phyloP scores from a whole-genome alignment of 2,888 invertebrate genomes.

The Cheilosia variabilis region DNA sequence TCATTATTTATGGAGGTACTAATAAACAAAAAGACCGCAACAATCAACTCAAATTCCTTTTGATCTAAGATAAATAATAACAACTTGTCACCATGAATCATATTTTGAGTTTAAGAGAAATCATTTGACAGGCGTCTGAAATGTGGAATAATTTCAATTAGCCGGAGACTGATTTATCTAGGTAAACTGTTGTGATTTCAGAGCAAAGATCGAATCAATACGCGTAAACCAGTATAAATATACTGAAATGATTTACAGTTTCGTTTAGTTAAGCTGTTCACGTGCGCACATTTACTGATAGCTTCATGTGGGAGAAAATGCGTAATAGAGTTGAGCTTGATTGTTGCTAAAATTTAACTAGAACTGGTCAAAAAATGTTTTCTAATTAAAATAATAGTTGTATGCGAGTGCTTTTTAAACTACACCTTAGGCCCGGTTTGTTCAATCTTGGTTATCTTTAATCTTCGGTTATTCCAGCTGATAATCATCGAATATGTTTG shows the following conservation, averaged over 20 bases:
- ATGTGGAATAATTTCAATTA: conserved; percentile 54
- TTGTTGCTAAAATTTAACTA: no score
- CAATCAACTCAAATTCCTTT: conserved; percentile 4
- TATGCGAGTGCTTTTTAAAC: no score
- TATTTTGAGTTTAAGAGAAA: conserved; percentile 12
- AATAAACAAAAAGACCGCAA: conserved; percentile 2
- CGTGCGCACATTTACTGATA: conserved; percentile 35
- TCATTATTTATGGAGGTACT: no score
- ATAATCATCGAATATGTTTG: no score
- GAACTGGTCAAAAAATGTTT: no score
- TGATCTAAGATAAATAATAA: background rate
- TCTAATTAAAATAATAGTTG: no score
- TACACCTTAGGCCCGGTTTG: no score
- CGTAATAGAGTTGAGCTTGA: background rate
- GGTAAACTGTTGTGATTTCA: conserved; percentile 3
- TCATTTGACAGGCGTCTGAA: conserved; percentile 36
- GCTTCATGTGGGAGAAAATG: conserved; percentile 33
- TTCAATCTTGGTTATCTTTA: no score
- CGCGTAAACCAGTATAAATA: background rate
- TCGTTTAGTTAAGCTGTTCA: conserved; percentile 25
- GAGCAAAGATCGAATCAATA: conserved; percentile 1
- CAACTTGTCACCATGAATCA: conserved; percentile 42
- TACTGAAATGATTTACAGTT: background rate
- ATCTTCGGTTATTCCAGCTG: no score
- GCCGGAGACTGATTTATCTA: conserved; percentile 29